phyloP scores from a whole-genome alignment of 2,888 invertebrate species.

The Tetanocera ferruginea region DNA sequence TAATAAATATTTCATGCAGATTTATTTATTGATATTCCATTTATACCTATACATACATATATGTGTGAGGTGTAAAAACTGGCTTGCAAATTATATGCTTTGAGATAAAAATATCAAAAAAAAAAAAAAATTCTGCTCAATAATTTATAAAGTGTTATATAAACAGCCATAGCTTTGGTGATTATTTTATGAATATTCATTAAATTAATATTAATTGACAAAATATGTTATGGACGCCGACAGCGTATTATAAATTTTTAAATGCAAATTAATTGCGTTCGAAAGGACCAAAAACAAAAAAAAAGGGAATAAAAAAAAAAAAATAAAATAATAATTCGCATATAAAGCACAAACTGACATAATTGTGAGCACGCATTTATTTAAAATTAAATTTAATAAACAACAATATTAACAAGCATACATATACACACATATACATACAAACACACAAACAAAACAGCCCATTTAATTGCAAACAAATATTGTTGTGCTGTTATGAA shows the following conservation, averaged over 20 bases:
- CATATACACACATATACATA: background rate
- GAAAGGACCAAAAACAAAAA: background rate
- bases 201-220: slow-evolving; percentile 9
- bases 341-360: slow-evolving; percentile 7
- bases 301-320: background rate
- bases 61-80: too few relatives aligned
- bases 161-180: too few relatives aligned
- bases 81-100: too few relatives aligned
- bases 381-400: slow-evolving; percentile 16
- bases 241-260: slow-evolving; percentile 9
- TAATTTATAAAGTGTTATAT: too few relatives aligned
- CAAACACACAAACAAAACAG: background rate
- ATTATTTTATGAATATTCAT: background rate
- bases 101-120: too few relatives aligned
- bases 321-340: background rate
- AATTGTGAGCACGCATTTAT: background rate
- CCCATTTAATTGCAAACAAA: slow-evolving; percentile 11
- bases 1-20: too few relatives aligned
- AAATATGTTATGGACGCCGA: background rate
- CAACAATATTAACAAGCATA: background rate
- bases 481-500: slow-evolving; percentile 24
- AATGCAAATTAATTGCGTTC: slow-evolving; percentile 24
- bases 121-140: too few relatives aligned
- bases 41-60: too few relatives aligned
- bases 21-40: too few relatives aligned